Conservation (phyloP, 2,113 vertebrate genomes). For the Python bivittatus region DNA sequence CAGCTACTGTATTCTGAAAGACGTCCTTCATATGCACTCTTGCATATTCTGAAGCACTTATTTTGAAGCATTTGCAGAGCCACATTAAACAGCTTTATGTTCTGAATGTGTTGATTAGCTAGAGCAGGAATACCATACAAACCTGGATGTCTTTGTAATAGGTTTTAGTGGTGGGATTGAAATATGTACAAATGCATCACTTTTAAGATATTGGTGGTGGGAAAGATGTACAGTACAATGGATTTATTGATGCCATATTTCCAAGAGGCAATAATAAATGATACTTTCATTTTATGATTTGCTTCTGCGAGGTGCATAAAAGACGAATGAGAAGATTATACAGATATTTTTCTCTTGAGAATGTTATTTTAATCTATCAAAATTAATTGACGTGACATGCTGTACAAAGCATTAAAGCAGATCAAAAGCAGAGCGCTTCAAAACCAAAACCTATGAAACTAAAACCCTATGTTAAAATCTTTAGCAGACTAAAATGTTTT, state of each 20-base stretch:
- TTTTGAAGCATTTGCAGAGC: neutral
- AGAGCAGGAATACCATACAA: slow-evolving; percentile 35
- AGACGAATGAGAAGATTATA: slow-evolving; percentile 16
- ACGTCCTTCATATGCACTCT: neutral
- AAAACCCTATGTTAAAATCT: neutral
- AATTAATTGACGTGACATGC: neutral
- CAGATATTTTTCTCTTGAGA: neutral
- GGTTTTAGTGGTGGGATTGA: slow-evolving; percentile 59
- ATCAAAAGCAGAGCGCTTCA: neutral
- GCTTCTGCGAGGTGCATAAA: slow-evolving; percentile 16
- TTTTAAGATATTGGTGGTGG: slow-evolving; percentile 53
- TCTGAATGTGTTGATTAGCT: slow-evolving; percentile 34
- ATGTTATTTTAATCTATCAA: neutral
- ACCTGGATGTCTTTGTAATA: slow-evolving; percentile 19
- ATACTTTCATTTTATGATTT: slow-evolving; percentile 53
- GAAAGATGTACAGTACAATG: slow-evolving; percentile 38
- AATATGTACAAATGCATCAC: slow-evolving; percentile 59
- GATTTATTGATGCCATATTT: slow-evolving; percentile 64
- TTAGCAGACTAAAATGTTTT: neutral
- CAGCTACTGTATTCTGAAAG: too few species aligned
- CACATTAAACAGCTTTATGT: slow-evolving; percentile 26
- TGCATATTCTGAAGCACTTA: neutral
- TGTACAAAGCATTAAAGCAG: neutral
- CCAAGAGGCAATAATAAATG: slow-evolving; percentile 56
- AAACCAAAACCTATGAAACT: neutral